Conservation (phyloP, 2,888 invertebrate species). For the Lasioglossum leucozonium region DNA sequence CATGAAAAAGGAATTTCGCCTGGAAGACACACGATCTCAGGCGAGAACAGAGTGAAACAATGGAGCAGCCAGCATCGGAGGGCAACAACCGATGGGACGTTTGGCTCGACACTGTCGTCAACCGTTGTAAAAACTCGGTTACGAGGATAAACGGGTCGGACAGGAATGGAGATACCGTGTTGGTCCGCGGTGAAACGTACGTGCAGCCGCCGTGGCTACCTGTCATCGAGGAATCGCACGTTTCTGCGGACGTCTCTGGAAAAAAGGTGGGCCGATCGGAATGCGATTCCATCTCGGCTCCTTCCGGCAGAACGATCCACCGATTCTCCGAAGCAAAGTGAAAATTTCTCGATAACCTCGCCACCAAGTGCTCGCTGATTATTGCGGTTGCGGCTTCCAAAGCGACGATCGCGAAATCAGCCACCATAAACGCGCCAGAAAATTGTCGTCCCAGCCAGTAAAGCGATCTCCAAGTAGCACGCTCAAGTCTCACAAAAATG, state of each 20-base stretch:
- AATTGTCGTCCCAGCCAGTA: neutral
- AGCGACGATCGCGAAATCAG: neutral
- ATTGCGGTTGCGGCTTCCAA: neutral
- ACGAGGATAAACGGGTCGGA: constrained; percentile 41
- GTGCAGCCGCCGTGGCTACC: constrained; percentile 53
- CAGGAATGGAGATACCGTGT: constrained; percentile 37
- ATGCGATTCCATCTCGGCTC: constrained; percentile 38
- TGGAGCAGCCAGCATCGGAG: neutral
- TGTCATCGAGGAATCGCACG: constrained; percentile 66
- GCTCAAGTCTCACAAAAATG: neutral
- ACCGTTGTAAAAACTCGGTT: constrained; percentile 45
- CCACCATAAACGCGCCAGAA: neutral
- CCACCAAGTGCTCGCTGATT: neutral
- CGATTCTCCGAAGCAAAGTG: constrained; percentile 24
- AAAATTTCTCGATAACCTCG: constrained; percentile 10
- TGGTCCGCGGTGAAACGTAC: constrained; percentile 25
- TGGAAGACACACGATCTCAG: constrained; percentile 7
- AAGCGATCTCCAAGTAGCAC: neutral
- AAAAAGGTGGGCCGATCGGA: constrained; percentile 28
- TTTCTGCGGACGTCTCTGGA: constrained; percentile 68
- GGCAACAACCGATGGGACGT: constrained; percentile 37
- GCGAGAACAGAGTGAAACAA: constrained; percentile 20
- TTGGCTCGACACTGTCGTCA: constrained; percentile 34
- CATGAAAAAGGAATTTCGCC: neutral
- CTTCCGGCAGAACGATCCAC: constrained; percentile 37